Evolutionary conservation across 1,140 invertebrate genomes (phyloP).

Genomic region (Drosophila athabasca): DNA sequence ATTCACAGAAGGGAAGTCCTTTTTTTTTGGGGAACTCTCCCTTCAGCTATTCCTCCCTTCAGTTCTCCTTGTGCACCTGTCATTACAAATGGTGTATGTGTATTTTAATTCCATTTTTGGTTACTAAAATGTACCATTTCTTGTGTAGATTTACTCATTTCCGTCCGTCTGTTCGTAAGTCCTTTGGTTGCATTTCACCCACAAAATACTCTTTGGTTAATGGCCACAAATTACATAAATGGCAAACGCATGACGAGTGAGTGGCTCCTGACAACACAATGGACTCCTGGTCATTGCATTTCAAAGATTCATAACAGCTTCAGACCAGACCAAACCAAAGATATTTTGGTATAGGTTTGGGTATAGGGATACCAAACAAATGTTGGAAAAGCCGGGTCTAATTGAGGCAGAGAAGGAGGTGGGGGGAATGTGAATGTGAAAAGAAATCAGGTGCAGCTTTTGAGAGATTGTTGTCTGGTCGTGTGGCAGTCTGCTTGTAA

Average conservation of each 20-base stretch:
- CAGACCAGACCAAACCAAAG: not conserved
- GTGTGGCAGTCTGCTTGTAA: conserved; percentile 53
- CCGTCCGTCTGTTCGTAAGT: not conserved
- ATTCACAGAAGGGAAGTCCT: no score
- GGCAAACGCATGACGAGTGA: not conserved
- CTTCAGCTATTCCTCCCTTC: no score
- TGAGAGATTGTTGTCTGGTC: conserved; percentile 34
- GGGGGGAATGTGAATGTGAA: conserved; percentile 2
- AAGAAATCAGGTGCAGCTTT: conserved; percentile 63
- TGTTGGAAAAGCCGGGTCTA: conserved; percentile 6
- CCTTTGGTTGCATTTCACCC: not conserved
- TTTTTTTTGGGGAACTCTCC: no score
- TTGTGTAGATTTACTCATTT: not conserved
- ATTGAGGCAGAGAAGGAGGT: conserved; percentile 13
- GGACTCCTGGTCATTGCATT: conserved; percentile 28
- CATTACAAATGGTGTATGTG: no score
- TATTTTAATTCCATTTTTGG: no score
- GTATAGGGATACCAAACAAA: conserved; percentile 6
- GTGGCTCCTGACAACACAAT: conserved; percentile 24
- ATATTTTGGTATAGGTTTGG: not conserved
- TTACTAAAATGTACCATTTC: not conserved
- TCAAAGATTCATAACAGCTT: conserved; percentile 16
- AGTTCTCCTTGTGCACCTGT: no score
- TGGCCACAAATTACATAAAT: conserved; percentile 51
- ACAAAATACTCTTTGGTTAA: conserved; percentile 30